Conservation (phyloP, 2,113 vertebrate species). For the Corydoras sp. region DNA sequence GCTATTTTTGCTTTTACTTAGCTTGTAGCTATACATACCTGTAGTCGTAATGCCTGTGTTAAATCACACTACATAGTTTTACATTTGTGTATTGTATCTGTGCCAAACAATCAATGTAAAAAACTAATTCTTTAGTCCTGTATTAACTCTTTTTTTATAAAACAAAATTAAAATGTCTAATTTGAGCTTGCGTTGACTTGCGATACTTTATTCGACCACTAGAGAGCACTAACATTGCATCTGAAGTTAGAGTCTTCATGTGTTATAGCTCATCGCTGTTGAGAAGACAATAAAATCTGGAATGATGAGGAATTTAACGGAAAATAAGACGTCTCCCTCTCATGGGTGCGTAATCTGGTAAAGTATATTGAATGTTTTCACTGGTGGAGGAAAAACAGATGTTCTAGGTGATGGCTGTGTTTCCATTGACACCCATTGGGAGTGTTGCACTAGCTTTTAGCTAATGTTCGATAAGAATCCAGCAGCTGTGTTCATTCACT, state of each 20-base stretch:
- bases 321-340: neutral
- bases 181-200: conserved; percentile 15
- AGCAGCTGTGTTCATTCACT: too few relatives aligned
- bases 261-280: neutral
- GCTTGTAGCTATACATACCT: too few relatives aligned
- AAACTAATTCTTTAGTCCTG: conserved; percentile 28
- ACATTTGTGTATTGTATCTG: too few relatives aligned
- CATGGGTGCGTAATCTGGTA: neutral
- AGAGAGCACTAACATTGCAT: neutral
- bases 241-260: neutral
- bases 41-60: too few relatives aligned
- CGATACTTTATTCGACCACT: conserved; percentile 9
- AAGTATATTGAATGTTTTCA: neutral
- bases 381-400: conserved; percentile 17
- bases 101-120: conserved; percentile 19
- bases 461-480: neutral
- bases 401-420: neutral
- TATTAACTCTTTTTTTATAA: conserved; percentile 33
- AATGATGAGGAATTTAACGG: neutral
- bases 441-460: neutral
- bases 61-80: too few relatives aligned
- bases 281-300: neutral
- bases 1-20: too few relatives aligned
- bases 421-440: neutral
- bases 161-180: conserved; percentile 21